Evolutionary conservation across 2,888 invertebrate species (phyloP).

Genomic region (Chironomus tentans): DNA sequence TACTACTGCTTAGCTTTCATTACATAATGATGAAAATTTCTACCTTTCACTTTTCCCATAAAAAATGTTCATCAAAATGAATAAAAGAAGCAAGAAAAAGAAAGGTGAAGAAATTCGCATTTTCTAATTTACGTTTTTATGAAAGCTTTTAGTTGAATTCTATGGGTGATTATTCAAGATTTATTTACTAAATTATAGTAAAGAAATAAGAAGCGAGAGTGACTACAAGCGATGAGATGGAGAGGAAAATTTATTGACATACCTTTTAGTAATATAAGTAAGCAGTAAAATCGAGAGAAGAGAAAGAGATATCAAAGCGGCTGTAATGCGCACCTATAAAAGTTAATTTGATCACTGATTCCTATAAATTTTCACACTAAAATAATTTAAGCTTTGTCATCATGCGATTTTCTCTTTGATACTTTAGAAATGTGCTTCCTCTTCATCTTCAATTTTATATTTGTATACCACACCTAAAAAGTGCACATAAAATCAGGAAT

Average conservation of each 20-base stretch:
- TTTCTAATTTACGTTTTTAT: slow-evolving; percentile 21
- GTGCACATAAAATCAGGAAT: too few species aligned
- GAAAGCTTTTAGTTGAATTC: slow-evolving; percentile 17
- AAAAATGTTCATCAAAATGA: not conserved
- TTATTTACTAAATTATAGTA: slow-evolving; percentile 8
- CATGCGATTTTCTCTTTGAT: slow-evolving; percentile 11
- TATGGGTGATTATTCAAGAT: slow-evolving; percentile 22
- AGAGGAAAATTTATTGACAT: not conserved
- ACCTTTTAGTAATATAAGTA: not conserved
- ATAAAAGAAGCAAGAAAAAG: not conserved
- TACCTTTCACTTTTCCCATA: not conserved
- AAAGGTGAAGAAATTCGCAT: slow-evolving; percentile 12
- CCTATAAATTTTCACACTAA: slow-evolving; percentile 6
- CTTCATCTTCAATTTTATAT: too few species aligned
- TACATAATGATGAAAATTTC: not conserved
- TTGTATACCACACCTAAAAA: too few species aligned
- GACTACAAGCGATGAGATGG: not conserved
- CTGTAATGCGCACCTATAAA: slow-evolving; percentile 5
- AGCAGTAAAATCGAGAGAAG: not conserved
- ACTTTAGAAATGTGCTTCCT: too few species aligned
- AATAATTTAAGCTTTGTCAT: slow-evolving; percentile 20
- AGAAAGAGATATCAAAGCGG: not conserved
- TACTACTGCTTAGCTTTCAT: not conserved
- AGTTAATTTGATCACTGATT: slow-evolving; percentile 25
- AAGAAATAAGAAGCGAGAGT: not conserved